Base-by-base conservation (phyloP, 64 coral and sea anemone species). In the Cladopsammia gracilis region DNA sequence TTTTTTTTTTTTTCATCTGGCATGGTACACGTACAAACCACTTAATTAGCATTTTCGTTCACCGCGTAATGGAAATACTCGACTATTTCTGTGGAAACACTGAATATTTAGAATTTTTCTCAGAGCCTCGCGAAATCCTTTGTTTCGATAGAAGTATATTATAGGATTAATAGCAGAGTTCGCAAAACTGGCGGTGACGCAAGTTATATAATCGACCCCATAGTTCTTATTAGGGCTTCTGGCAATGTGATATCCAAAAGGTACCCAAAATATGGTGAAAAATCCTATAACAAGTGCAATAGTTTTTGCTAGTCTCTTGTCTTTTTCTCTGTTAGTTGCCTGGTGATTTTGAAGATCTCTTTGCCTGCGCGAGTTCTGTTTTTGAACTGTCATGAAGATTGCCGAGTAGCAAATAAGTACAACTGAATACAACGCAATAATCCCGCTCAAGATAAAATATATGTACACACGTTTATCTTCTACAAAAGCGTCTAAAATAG, bases 161-260 rank as follows among this genome's bases (percentile, higher is more conserved):
- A 95, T 7, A 51, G 94, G 89, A 61, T 95, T 95, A 18, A 90
- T 78, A 47, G 82, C 85, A 22, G 94, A 96, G 86, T 96, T 96
- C 15, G 94, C 59, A 68, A 96, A 70, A 80, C 94, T 92, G 2
- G 82, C 64, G 9, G 82, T 96, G 8, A 96, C 66, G 7, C 46
- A 58, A 58, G 89, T 86, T 12, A 92, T 80, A 68, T 96, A 96
- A 7, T 76, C 89, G n/a, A 90, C 74, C 0, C 94, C 94, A 10
- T 88, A 83, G 64, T 96, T 96, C 49, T 87, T 85, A 14, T 77
- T 12, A 34, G 94, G 89, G 47, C 52, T 87, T 22, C 3, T 66
- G 18, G 83, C 76, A 16, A 96, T 73, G 45, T 77, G 61, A 13
- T 86, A 86, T 14, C 71, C 61, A 24, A 96, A 87, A 3, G 94